These are phyloP conservation scores for Ailurus styani DNA, from an alignment of 2,113 vertebrate species.

Conservation along the genomic window DNA sequence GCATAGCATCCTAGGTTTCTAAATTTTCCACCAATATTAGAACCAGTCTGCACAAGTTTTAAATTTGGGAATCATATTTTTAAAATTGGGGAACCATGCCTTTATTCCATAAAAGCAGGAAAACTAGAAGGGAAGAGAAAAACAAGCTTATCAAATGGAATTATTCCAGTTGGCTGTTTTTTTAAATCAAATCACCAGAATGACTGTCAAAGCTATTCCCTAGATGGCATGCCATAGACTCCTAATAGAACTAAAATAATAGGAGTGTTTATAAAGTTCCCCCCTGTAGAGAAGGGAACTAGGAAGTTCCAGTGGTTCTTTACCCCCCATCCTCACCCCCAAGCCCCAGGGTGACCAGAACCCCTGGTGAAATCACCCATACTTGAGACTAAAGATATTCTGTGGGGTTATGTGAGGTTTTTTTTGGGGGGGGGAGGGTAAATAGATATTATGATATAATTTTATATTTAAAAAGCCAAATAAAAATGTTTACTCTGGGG, in stretches of 20 bases:
- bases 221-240: not conserved
- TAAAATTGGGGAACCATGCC: not conserved
- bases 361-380: not conserved
- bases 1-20: not conserved
- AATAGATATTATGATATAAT: not conserved
- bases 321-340: not conserved
- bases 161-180: constrained; percentile 25
- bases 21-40: not conserved
- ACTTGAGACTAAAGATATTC: not conserved
- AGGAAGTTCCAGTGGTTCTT: not conserved
- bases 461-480: not conserved
- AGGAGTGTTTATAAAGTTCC: not conserved
- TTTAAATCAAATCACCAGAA: not conserved
- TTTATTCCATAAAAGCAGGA: not conserved
- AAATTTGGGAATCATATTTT: not conserved
- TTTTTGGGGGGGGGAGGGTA: not conserved
- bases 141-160: not conserved
- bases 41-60: not conserved
- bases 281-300: not conserved
- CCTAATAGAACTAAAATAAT: not conserved
- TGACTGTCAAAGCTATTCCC: not conserved
- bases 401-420: not conserved
- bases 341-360: not conserved
- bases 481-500: not conserved
- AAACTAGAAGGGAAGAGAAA: constrained; percentile 7